A percentile compares a stretch with the other conserved stretches of the same genome.
phyloP scores from a whole-genome alignment of 2,797 vertebrate species.

The Knipowitschia caucasica region DNA sequence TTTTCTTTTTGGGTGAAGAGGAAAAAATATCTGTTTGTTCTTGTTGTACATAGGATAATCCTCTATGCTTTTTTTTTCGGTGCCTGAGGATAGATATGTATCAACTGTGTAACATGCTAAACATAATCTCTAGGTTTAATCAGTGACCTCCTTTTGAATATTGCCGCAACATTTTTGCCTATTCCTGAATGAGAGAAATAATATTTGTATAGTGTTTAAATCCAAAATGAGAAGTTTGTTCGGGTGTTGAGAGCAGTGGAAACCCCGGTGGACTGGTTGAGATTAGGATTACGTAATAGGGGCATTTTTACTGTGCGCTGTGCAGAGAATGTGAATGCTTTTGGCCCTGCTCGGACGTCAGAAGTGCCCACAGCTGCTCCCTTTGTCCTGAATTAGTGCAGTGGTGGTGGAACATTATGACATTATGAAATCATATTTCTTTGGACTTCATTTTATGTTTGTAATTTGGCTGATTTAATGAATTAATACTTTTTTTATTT shows the following conservation, averaged over 20 bases:
- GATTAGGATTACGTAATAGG: slow-evolving; percentile 68
- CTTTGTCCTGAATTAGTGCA: slow-evolving; percentile 40
- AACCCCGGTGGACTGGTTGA: slow-evolving; percentile 55
- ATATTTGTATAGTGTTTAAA: slow-evolving; percentile 3
- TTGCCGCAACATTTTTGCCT: slow-evolving; percentile 10
- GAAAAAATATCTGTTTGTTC: no score
- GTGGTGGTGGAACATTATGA: slow-evolving; percentile 7
- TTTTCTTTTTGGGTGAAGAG: no score
- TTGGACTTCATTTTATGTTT: neutral
- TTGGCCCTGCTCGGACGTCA: slow-evolving; percentile 39
- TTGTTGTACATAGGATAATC: slow-evolving; percentile 57
- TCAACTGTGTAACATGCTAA: slow-evolving; percentile 35
- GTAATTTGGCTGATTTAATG: no score
- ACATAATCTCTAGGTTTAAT: slow-evolving; percentile 43
- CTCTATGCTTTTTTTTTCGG: slow-evolving; percentile 21
- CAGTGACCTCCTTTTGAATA: slow-evolving; percentile 31
- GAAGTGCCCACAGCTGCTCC: slow-evolving; percentile 53
- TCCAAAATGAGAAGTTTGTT: slow-evolving; percentile 33
- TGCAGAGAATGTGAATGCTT: slow-evolving; percentile 16
- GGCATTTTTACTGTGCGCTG: slow-evolving; percentile 30
- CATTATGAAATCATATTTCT: neutral
- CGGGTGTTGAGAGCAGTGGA: slow-evolving; percentile 36
- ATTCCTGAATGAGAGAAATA: neutral
- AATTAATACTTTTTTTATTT: no score
- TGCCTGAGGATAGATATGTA: slow-evolving; percentile 38